A percentile compares a stretch with the other conserved stretches of the same genome.
phyloP scores from a whole-genome alignment of 2,888 invertebrate species.

The Trissoscelio sp. region DNA sequence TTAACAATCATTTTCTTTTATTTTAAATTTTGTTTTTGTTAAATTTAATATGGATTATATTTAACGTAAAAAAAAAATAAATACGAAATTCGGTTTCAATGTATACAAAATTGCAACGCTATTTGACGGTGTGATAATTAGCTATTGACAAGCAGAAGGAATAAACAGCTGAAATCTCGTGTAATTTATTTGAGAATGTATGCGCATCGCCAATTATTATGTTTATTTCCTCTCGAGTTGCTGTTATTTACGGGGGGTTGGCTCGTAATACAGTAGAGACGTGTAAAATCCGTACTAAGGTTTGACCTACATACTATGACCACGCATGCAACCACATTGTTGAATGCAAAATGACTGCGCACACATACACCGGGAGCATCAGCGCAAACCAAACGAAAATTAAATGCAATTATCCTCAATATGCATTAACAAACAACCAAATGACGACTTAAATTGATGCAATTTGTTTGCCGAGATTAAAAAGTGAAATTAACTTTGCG shows the following conservation, averaged over 20 bases:
- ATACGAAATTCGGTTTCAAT: too few species aligned
- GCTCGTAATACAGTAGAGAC: slow-evolving; percentile 32
- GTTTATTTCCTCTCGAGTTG: slow-evolving; percentile 34
- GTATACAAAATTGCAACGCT: too few species aligned
- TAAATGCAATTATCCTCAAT: slow-evolving; percentile 15
- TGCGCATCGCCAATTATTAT: slow-evolving; percentile 40
- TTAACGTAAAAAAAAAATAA: too few species aligned
- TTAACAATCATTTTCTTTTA: too few species aligned
- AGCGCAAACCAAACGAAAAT: slow-evolving; percentile 10
- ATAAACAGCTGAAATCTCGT: too few species aligned
- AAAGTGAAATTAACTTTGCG: background rate
- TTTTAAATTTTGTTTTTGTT: too few species aligned
- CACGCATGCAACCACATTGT: slow-evolving; percentile 23
- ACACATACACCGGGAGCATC: background rate
- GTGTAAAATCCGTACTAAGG: slow-evolving; percentile 47
- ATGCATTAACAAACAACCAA: slow-evolving; percentile 5
- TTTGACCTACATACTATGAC: slow-evolving; percentile 53
- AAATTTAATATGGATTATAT: too few species aligned
- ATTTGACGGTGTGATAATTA: too few species aligned
- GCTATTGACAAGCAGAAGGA: too few species aligned
- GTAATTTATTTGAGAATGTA: too few species aligned
- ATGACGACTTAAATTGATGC: background rate
- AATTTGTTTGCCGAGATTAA: background rate
- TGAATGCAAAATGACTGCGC: slow-evolving; percentile 5
- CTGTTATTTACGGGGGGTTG: slow-evolving; percentile 34